Evolutionary conservation across 2,888 invertebrate genomes (phyloP).

Genomic region (Nineta flava): DNA sequence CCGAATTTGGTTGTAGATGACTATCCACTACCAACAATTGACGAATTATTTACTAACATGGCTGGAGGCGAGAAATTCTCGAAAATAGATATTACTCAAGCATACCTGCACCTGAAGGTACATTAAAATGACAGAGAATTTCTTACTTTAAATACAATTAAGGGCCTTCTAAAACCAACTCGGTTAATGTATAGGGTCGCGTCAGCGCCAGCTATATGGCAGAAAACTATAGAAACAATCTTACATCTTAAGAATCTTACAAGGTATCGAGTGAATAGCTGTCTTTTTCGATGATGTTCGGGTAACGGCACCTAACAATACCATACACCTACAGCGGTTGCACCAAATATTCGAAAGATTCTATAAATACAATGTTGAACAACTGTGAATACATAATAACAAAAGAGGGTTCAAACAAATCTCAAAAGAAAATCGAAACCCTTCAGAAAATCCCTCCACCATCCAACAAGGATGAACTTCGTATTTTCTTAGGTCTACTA

Average conservation of each 20-base stretch:
- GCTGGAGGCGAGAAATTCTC: constrained; percentile 15
- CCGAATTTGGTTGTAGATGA: constrained; percentile 6
- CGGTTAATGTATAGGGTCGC: constrained; percentile 17
- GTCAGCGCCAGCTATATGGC: constrained; percentile 18
- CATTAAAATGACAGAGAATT: background rate
- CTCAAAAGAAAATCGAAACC: too few relatives aligned
- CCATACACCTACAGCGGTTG: constrained; percentile 13
- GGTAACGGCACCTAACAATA: constrained; percentile 14
- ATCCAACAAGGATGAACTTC: too few relatives aligned
- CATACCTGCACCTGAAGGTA: constrained; percentile 8
- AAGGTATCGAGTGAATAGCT: constrained; percentile 15
- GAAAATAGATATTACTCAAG: constrained; percentile 13
- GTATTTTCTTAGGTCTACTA: too few relatives aligned
- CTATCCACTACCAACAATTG: constrained; percentile 7
- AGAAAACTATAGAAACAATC: constrained; percentile 17
- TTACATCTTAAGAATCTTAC: too few relatives aligned
- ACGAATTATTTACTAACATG: constrained; percentile 13
- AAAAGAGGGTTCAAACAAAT: too few relatives aligned
- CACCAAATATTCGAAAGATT: constrained; percentile 13
- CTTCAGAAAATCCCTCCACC: too few relatives aligned
- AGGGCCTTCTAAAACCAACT: constrained; percentile 6
- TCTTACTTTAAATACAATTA: constrained; percentile 9
- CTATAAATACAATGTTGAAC: too few relatives aligned
- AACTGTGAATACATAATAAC: too few relatives aligned
- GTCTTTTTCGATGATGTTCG: constrained; percentile 17